A percentile compares a stretch with the other conserved stretches of the same genome.
Conservation (phyloP, 2,113 vertebrate species). For the Podilymbus podiceps region DNA sequence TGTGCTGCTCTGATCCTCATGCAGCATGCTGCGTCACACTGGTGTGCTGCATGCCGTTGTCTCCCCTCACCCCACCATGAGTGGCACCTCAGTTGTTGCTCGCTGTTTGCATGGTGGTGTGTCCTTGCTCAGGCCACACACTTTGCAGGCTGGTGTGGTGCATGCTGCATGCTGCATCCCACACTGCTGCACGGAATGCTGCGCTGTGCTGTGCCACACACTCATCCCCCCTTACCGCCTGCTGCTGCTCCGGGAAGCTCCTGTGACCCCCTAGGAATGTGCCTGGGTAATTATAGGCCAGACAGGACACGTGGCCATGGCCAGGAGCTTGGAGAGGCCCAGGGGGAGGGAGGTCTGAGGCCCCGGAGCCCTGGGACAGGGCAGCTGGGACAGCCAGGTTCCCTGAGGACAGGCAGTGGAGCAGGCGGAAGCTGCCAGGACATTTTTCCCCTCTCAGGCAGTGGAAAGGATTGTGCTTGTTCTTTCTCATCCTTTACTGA, state of each 20-base stretch:
- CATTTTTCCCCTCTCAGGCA: neutral
- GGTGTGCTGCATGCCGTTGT: fast-evolving
- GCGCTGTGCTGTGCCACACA: neutral
- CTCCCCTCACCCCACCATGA: neutral
- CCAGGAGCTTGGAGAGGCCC: neutral
- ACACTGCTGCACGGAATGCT: neutral
- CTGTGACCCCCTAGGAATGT: constrained; percentile 46
- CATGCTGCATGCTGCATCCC: neutral
- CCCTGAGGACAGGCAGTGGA: neutral
- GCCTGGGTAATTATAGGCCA: constrained; percentile 1
- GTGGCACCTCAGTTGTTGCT: fast-evolving
- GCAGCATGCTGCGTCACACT: fast-evolving
- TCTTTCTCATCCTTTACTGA: neutral
- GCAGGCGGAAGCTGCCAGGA: neutral
- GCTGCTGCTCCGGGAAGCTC: neutral
- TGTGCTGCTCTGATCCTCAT: neutral
- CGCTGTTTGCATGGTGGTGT: fast-evolving
- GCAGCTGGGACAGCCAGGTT: neutral
- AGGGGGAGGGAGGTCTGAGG: neutral
- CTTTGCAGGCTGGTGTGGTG: neutral
- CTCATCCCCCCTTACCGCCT: constrained; percentile 15
- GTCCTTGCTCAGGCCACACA: fast-evolving
- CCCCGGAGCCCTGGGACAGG: fast-evolving
- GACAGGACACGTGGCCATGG: neutral
- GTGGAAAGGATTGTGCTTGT: neutral